A percentile compares a stretch with the other conserved stretches of the same genome.
These are phyloP conservation scores for Acanthaster planci DNA, from an alignment of 35 echinoderm and acorn worm species.

Conservation along the genomic window DNA sequence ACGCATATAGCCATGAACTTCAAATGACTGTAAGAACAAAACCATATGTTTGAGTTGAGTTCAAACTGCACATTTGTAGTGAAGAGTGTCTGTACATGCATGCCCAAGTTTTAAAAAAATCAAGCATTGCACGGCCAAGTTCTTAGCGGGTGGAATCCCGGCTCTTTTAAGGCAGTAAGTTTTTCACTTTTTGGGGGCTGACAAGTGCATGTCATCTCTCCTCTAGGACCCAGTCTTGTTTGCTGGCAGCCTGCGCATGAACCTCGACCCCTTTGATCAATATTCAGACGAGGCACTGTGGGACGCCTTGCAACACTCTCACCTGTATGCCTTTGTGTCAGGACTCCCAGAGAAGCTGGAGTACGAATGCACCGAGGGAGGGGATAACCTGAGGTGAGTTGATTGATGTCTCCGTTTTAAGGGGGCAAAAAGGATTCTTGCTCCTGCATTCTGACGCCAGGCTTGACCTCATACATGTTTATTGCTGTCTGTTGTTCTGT, in stretches of 20 bases:
- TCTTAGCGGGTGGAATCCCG: no score
- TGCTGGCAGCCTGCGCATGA: slow-evolving; percentile 85
- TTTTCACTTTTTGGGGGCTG: no score
- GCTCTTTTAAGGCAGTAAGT: no score
- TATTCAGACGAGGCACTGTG: slow-evolving; percentile 88
- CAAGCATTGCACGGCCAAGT: no score
- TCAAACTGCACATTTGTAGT: no score
- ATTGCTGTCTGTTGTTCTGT: not conserved
- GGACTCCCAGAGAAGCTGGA: slow-evolving; percentile 64
- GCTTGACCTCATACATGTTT: not conserved
- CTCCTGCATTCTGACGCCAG: not conserved
- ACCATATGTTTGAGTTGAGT: no score
- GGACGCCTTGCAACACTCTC: slow-evolving; percentile 77
- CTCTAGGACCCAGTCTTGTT: slow-evolving; percentile 77
- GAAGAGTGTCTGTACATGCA: no score
- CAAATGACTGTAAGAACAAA: no score
- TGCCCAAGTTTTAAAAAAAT: no score
- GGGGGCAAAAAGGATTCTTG: no score
- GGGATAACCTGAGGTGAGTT: slow-evolving; percentile 65
- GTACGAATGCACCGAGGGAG: slow-evolving; percentile 83
- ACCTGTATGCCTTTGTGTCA: slow-evolving; percentile 73
- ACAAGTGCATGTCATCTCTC: not conserved
- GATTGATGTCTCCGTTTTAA: not conserved
- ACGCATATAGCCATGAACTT: no score
- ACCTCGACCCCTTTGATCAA: slow-evolving; percentile 84